These are phyloP conservation scores for Plectrocnemia conspersa DNA, from an alignment of 1,140 invertebrate genomes.

Conservation along the genomic window DNA sequence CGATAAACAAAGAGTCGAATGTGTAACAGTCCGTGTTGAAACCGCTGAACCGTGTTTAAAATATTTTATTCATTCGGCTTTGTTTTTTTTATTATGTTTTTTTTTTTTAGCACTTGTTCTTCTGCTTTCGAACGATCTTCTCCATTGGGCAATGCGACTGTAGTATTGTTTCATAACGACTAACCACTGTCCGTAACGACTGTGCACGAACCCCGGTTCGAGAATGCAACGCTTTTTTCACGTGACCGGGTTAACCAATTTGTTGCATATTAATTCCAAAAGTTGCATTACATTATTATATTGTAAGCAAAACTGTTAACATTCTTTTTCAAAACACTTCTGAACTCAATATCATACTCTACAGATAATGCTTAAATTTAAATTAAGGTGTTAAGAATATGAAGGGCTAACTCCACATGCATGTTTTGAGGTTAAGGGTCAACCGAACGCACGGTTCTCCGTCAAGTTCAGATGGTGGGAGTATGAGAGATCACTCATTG, in stretches of 20 bases:
- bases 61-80: neutral
- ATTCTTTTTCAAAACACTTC: neutral
- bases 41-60: neutral
- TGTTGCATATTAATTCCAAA: neutral
- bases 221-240: neutral
- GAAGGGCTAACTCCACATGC: no score
- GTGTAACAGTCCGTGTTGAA: neutral
- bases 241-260: neutral
- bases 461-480: no score
- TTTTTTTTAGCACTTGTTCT: neutral
- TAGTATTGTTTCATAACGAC: neutral
- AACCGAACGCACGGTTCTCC: no score
- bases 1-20: neutral
- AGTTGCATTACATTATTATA: neutral
- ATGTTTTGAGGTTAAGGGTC: no score
- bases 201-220: neutral
- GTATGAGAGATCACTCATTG: no score
- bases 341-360: neutral
- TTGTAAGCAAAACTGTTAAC: neutral
- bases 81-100: no score
- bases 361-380: no score
- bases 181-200: no score
- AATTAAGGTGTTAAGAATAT: no score
- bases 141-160: constrained; percentile 1
- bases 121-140: neutral